These are phyloP conservation scores for Sitodiplosis mosellana DNA, from an alignment of 1,140 invertebrate genomes.

Conservation along the genomic window DNA sequence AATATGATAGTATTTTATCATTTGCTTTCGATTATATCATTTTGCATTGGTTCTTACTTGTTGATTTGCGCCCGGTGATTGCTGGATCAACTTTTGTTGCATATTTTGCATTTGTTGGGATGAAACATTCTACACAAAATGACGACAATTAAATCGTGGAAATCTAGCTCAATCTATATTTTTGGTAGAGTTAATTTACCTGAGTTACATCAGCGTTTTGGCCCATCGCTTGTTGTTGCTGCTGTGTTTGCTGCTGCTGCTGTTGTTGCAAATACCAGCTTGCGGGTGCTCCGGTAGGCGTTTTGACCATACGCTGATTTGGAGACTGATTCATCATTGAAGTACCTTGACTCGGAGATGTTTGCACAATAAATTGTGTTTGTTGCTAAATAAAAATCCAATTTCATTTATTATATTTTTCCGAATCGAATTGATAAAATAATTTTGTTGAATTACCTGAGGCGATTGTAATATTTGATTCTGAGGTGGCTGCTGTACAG, in stretches of 20 bases:
- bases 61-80: no score
- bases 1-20: no score
- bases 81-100: no score
- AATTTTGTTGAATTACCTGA: background rate
- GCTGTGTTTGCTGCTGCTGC: conserved; percentile 9
- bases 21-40: background rate
- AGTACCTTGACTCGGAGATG: conserved; percentile 9
- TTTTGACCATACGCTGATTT: conserved; percentile 1
- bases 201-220: background rate
- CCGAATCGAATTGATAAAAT: background rate
- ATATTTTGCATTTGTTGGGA: no score
- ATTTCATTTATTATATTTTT: no score
- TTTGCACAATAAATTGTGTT: conserved; percentile 7
- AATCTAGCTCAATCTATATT: no score
- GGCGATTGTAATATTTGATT: background rate
- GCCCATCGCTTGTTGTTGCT: conserved; percentile 7
- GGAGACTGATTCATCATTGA: background rate
- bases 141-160: no score
- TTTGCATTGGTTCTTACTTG: no score
- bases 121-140: no score
- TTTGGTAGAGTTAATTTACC: no score
- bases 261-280: conserved; percentile 8
- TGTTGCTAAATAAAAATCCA: conserved; percentile 6
- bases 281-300: conserved; percentile 7
- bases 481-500: background rate